phyloP scores from a whole-genome alignment of 2,888 invertebrate species.

The Caenorhabditis plicata region DNA sequence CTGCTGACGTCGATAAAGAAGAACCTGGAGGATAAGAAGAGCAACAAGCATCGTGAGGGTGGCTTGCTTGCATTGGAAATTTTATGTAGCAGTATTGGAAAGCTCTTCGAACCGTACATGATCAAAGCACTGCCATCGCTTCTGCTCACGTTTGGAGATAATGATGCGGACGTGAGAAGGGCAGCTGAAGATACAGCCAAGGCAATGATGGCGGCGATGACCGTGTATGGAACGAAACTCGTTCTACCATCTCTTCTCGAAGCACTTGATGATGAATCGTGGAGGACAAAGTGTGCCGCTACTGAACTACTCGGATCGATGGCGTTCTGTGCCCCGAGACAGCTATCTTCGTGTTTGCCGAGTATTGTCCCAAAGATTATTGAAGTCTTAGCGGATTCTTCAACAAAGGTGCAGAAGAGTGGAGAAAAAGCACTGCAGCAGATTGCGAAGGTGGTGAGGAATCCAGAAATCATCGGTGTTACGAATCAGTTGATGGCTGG shows the following conservation, averaged over 20 bases:
- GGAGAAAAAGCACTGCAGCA: slow-evolving; percentile 86
- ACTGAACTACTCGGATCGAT: slow-evolving; percentile 75
- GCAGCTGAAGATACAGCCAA: slow-evolving; percentile 76
- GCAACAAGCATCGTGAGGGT: slow-evolving; percentile 85
- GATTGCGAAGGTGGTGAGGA: slow-evolving; percentile 94
- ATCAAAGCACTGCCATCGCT: slow-evolving; percentile 87
- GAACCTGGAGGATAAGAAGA: slow-evolving; percentile 89
- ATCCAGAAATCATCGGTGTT: slow-evolving; percentile 83
- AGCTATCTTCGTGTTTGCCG: slow-evolving; percentile 93
- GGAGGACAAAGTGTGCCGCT: slow-evolving; percentile 85
- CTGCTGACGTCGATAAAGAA: slow-evolving; percentile 81
- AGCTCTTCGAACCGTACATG: slow-evolving; percentile 96
- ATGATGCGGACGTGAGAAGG: slow-evolving; percentile 83
- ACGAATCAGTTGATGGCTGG: slow-evolving; percentile 48
- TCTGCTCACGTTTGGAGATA: slow-evolving; percentile 91
- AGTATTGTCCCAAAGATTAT: slow-evolving; percentile 96
- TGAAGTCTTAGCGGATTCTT: slow-evolving; percentile 93
- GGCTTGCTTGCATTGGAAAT: slow-evolving; percentile 96
- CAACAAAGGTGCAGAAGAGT: slow-evolving; percentile 70
- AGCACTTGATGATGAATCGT: slow-evolving; percentile 94
- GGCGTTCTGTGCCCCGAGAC: slow-evolving; percentile 98
- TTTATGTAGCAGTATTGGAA: slow-evolving; percentile 81
- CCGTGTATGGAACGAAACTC: slow-evolving; percentile 94
- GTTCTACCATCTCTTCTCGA: slow-evolving; percentile 88
- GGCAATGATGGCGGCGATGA: slow-evolving; percentile 86